Conservation (phyloP, 2,888 invertebrate species). For the Chrysomela aeneicollis region DNA sequence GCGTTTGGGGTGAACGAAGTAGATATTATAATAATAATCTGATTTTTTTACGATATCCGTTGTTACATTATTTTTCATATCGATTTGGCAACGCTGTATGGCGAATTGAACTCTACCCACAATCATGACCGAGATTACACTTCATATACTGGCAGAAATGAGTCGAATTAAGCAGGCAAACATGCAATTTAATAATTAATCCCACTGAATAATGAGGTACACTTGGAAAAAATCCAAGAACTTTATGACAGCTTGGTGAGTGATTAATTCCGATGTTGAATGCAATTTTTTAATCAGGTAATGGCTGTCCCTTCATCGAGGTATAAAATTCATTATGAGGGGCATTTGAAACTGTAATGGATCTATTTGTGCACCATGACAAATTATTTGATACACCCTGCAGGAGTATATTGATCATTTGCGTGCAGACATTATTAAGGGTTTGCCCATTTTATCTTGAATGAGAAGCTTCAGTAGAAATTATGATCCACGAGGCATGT, state of each 20-base stretch:
- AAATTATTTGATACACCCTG: not conserved
- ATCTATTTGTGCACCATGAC: slow-evolving; percentile 12
- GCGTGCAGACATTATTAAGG: not conserved
- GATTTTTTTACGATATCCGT: no score
- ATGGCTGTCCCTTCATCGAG: slow-evolving; percentile 10
- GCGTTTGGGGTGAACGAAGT: no score
- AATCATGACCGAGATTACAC: slow-evolving; percentile 12
- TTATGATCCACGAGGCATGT: no score
- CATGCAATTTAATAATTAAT: slow-evolving; percentile 54
- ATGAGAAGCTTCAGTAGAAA: no score
- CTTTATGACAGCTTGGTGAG: slow-evolving; percentile 31
- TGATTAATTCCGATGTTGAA: slow-evolving; percentile 35
- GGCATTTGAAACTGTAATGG: slow-evolving; percentile 16
- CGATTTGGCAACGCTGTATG: not conserved
- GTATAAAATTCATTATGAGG: not conserved
- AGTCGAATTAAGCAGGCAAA: slow-evolving; percentile 47
- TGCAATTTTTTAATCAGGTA: slow-evolving; percentile 32
- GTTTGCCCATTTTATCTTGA: not conserved
- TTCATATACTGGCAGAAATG: slow-evolving; percentile 27
- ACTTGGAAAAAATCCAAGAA: slow-evolving; percentile 35
- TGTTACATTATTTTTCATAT: no score
- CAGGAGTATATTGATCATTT: not conserved
- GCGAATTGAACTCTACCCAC: slow-evolving; percentile 14
- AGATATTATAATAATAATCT: no score
- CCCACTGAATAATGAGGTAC: slow-evolving; percentile 48